A percentile compares a stretch with the other conserved stretches of the same genome.
These are phyloP conservation scores for Volucella bombylans DNA, from an alignment of 2,888 invertebrate species.

Conservation along the genomic window DNA sequence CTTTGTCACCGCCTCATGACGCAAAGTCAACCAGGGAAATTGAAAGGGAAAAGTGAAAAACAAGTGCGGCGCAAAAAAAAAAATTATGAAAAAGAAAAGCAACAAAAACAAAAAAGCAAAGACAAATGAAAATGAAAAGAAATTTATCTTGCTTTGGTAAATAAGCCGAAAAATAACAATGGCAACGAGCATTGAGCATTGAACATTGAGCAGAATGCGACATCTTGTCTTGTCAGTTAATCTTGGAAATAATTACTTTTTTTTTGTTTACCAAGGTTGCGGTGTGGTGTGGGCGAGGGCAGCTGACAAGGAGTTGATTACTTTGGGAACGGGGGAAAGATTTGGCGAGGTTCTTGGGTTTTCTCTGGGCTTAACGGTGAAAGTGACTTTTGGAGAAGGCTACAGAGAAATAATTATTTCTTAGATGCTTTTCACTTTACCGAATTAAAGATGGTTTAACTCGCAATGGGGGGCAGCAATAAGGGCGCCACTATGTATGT, in stretches of 20 bases:
- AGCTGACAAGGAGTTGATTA: slow-evolving; percentile 36
- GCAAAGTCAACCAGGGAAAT: slow-evolving; percentile 19
- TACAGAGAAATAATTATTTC: slow-evolving; percentile 49
- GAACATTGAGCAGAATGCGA: slow-evolving; percentile 55
- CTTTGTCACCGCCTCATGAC: not conserved
- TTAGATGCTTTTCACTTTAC: slow-evolving; percentile 31
- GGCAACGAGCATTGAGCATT: slow-evolving; percentile 15
- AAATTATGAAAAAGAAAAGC: slow-evolving; percentile 2
- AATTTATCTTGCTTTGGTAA: slow-evolving; percentile 66
- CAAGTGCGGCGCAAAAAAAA: not conserved
- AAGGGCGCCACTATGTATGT: not conserved
- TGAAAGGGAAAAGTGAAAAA: slow-evolving; percentile 42
- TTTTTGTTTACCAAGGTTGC: slow-evolving; percentile 9
- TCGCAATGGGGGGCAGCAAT: not conserved
- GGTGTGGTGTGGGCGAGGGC: not conserved
- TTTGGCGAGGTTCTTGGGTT: slow-evolving; percentile 19
- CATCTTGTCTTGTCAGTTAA: slow-evolving; percentile 73
- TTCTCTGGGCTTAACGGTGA: slow-evolving; percentile 10
- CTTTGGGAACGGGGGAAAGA: slow-evolving; percentile 17
- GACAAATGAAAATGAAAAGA: slow-evolving; percentile 36
- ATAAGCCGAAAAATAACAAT: slow-evolving; percentile 71
- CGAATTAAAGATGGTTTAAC: slow-evolving; percentile 23
- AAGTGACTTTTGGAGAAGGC: slow-evolving; percentile 9
- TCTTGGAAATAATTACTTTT: slow-evolving; percentile 72
- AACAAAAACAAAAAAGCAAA: slow-evolving; percentile 5